These are phyloP conservation scores for Euplexia lucipara DNA, from an alignment of 2,888 invertebrate species.

Conservation along the genomic window DNA sequence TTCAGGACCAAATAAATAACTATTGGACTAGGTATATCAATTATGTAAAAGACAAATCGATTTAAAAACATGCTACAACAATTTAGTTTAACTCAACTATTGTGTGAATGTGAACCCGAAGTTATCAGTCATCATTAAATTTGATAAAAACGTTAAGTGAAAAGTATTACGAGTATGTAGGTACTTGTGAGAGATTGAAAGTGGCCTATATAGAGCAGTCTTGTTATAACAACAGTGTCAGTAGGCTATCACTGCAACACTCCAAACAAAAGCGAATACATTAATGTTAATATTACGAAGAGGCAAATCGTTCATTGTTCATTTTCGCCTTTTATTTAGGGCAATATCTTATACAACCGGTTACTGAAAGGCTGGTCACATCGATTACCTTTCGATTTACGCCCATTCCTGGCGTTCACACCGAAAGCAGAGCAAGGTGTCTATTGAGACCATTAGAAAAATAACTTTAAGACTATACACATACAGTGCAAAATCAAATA, in stretches of 20 bases:
- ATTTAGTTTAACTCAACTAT: neutral
- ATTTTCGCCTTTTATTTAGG: constrained; percentile 30
- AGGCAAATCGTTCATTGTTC: constrained; percentile 47
- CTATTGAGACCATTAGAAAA: too few relatives aligned
- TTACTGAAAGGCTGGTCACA: constrained; percentile 10
- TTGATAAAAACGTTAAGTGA: constrained; percentile 24
- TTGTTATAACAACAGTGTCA: constrained; percentile 70
- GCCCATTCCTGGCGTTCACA: too few relatives aligned
- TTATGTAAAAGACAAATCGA: neutral
- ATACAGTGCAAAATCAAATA: too few relatives aligned
- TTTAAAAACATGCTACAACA: neutral
- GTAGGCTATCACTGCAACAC: constrained; percentile 72
- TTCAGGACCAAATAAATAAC: neutral
- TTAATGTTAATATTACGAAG: constrained; percentile 61
- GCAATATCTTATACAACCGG: constrained; percentile 21
- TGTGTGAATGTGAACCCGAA: constrained; percentile 20
- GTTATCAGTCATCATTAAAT: constrained; percentile 21
- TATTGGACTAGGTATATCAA: too few relatives aligned
- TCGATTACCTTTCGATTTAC: neutral
- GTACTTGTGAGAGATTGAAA: constrained; percentile 23
- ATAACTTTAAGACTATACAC: too few relatives aligned
- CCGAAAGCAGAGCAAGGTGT: too few relatives aligned
- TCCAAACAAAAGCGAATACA: constrained; percentile 74
- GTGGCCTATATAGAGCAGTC: constrained; percentile 61
- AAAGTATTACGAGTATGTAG: constrained; percentile 9